Evolutionary conservation across 2,797 vertebrate genomes (phyloP), one percentile per base, ranked within the genome.

Genomic region (Danio choprae): DNA sequence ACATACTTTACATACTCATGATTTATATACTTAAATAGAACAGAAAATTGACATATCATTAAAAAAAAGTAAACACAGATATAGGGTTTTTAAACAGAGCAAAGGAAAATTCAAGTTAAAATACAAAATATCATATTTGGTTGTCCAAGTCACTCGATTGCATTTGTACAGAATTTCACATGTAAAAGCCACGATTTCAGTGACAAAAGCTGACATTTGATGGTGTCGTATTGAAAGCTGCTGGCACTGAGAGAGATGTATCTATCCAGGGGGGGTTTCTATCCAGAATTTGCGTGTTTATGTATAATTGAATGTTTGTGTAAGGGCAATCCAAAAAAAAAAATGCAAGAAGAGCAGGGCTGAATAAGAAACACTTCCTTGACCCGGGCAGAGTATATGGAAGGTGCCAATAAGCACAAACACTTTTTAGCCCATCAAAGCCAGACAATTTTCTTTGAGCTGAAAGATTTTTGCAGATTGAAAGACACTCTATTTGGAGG

Each of bases 21-120:
- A n/a, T n/a, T n/a, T n/a, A n/a, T n/a, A n/a, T n/a, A n/a, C n/a
- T n/a, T n/a, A n/a, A n/a, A n/a, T n/a, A 53, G 36, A 53, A 13
- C 16, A 7, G 16, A 60, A 59, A 70, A 12, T 68, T 22, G 44
- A 38, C n/a, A 73, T 29, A 86, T 72, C 84, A 89, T 50, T 65
- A 51, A 69, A 1, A 29, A 2, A 15, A 40, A 48, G 40, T 51
- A 51, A 48, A 51, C 7, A 15, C 16, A 6, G 68, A 51, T 15
- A 50, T 29, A 29, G 8, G 22, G 7, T 51, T 10, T 51, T 2
- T 69, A 9, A 51, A 51, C 69, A 38, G 48, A 0, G 0, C 6
- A 7, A 7, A 7, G 8, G 46, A 68, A 22, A 51, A 69, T 11
- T 29, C 22, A 50, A 68, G 29, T 16, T 4, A 6, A 65, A 65